Evolutionary conservation across 2,888 invertebrate species (phyloP).

Genomic region (Chrysomela aeneicollis): DNA sequence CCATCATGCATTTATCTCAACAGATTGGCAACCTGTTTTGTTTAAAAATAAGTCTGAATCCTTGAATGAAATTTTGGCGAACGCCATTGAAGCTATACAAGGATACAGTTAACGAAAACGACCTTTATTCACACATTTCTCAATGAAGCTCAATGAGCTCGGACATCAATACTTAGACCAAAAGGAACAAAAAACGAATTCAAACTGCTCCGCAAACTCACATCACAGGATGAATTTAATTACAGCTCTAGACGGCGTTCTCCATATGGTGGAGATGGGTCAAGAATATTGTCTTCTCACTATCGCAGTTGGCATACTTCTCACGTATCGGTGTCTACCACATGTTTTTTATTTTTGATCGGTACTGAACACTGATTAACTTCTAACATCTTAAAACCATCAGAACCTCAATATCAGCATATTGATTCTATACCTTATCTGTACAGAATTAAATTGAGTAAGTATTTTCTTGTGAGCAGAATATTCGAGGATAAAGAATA

Average conservation of each 20-base stretch:
- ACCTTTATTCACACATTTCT: background rate
- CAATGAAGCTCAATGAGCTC: background rate
- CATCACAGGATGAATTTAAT: conserved; percentile 49
- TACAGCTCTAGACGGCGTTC: conserved; percentile 42
- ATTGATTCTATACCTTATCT: no score
- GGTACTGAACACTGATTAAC: no score
- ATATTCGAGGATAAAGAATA: no score
- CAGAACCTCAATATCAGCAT: no score
- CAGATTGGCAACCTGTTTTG: no score
- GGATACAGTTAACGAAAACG: background rate
- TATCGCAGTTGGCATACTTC: conserved; percentile 53
- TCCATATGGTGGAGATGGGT: conserved; percentile 48
- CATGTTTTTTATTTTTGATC: conserved; percentile 53
- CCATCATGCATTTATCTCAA: no score
- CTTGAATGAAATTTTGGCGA: background rate
- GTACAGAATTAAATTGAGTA: no score
- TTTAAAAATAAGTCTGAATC: no score
- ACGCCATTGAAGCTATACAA: background rate
- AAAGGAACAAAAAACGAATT: conserved; percentile 19
- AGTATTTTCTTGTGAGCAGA: no score
- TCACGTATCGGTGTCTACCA: conserved; percentile 54
- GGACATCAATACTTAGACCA: background rate
- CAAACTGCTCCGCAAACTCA: conserved; percentile 23
- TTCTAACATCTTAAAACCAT: no score
- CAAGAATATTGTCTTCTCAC: conserved; percentile 44